Evolutionary conservation across 1,140 invertebrate species (phyloP), one percentile per base, ranked within the genome.

Genomic region (Nymphalis io): DNA sequence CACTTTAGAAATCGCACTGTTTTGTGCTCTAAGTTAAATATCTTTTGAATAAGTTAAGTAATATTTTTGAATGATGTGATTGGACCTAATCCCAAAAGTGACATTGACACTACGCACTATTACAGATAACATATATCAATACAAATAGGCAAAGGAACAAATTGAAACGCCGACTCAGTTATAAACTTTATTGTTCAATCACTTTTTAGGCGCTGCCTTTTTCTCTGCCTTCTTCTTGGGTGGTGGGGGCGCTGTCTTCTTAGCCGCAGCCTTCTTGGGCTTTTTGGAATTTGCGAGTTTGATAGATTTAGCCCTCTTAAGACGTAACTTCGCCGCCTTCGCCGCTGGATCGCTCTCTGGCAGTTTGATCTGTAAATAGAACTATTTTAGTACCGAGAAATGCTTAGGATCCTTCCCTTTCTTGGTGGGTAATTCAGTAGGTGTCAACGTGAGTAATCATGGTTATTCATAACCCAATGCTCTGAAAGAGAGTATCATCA

Each of bases 391-490:
- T 62, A 3, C 8, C 11, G 27, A 10, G 13, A 21, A 40, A 40
- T 4, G 23, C 0, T 4, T 15, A n/a, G 38, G 16, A 12, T 8
- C 16, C 23, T 3, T 8, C 39, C 15, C 16, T 27, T 57, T 2
- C 11, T 51, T 12, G 8, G 1, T 3, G 18, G 44, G 11, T 42
- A 23, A 10, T 38, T 89, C 88, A 90, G 88, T 67, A 81, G 71
- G 68, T 88, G 91, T 93, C 92, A 93, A 93, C 88, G 88, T 92
- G 88, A 81, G 85, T 92, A 93, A 93, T 93, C 92, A 93, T 80
- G 60, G 81, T 78, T 51, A 62, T 11, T 94, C 93, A 93, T 93
- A 93, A 93, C 93, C 93, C 93, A 94, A 92, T 94, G 93, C 93
- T 93, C 92, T 91, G 88, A 89, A 75, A 85, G 84, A 84, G 71